phyloP scores from a whole-genome alignment of 2,888 invertebrate species.

The Arrhopalites spinosus region DNA sequence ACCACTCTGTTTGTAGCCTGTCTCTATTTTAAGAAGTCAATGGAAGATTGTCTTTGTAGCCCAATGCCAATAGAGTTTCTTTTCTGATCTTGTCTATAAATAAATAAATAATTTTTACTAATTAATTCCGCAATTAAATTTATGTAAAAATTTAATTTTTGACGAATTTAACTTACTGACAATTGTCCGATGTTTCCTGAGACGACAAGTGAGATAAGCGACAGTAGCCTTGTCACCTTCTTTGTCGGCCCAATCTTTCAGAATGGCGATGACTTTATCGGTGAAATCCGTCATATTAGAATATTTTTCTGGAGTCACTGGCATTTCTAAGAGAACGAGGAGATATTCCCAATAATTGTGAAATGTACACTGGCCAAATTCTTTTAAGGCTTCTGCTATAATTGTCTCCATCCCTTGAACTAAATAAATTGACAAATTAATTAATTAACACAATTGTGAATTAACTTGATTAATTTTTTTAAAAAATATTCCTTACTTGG shows the following conservation, averaged over 20 bases:
- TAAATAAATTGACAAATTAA: neutral
- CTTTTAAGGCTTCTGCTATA: slow-evolving; percentile 33
- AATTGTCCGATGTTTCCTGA: slow-evolving; percentile 32
- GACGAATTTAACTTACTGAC: slow-evolving; percentile 30
- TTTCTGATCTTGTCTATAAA: slow-evolving; percentile 26
- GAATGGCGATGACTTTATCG: slow-evolving; percentile 24
- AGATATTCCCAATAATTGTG: slow-evolving; percentile 40
- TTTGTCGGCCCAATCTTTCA: slow-evolving; percentile 30
- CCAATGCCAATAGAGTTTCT: slow-evolving; percentile 26
- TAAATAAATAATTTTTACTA: neutral
- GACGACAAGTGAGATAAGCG: slow-evolving; percentile 23
- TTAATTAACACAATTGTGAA: too few relatives aligned
- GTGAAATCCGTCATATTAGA: neutral
- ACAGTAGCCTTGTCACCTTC: slow-evolving; percentile 35
- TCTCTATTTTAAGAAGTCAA: slow-evolving; percentile 18
- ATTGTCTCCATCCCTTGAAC: slow-evolving; percentile 35
- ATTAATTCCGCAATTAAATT: neutral
- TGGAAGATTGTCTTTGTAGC: slow-evolving; percentile 33
- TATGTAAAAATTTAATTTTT: neutral
- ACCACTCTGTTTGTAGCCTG: neutral
- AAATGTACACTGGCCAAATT: slow-evolving; percentile 33
- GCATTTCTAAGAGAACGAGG: slow-evolving; percentile 32
- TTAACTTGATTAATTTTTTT: too few relatives aligned
- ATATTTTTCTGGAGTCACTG: slow-evolving; percentile 10
- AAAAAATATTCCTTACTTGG: slow-evolving; percentile 25